Evolutionary conservation across 2,113 vertebrate genomes (phyloP), one percentile per base, ranked within the genome.

Genomic region (Jacana jacana): DNA sequence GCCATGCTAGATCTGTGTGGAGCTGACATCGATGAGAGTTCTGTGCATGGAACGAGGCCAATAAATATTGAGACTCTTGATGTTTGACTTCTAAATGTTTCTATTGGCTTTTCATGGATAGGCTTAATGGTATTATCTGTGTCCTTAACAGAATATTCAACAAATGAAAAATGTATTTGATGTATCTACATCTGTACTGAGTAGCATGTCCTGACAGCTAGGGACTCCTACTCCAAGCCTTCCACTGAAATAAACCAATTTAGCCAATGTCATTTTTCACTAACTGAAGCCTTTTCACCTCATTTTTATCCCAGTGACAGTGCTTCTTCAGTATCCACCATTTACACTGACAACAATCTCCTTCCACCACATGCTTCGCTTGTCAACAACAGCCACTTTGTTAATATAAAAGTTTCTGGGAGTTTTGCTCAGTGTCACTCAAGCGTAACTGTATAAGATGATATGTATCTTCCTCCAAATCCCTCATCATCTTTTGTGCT

Each of bases 231-330:
- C 58, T 92, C 37, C 52, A 92, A 12, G 19, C 37, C 52, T 84
- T 83, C 60, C 27, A 10, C 60, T 86, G 96, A 86, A 96, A 96
- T 71, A 48, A 93, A 94, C 81, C 94, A 94, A 96, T 95, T 97
- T 97, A 91, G 69, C 76, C 79, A 88, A 95, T 97, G 94, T 93
- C 95, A 94, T 91, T 96, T 96, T 96, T 96, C 87, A 84, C 91
- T 72, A 90, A 79, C 44, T 92, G 91, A 95, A 95, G 92, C 5
- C 64, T 91, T 97, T 97, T 92, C 89, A 79, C 81, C 76, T 95
- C 76, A 76, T 95, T 94, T 97, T 97, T 94, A 28, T 95, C 75
- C 92, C 81, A 77, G 42, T 88, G 96, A 92, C 95, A 94, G 81
- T 37, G 33, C 46, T 84, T 93, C 85, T 93, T 69, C 85, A 90